These are phyloP conservation scores for Parazoanthus atlanticus DNA, from an alignment of 92 coral and sea anemone genomes.

Conservation along the genomic window DNA sequence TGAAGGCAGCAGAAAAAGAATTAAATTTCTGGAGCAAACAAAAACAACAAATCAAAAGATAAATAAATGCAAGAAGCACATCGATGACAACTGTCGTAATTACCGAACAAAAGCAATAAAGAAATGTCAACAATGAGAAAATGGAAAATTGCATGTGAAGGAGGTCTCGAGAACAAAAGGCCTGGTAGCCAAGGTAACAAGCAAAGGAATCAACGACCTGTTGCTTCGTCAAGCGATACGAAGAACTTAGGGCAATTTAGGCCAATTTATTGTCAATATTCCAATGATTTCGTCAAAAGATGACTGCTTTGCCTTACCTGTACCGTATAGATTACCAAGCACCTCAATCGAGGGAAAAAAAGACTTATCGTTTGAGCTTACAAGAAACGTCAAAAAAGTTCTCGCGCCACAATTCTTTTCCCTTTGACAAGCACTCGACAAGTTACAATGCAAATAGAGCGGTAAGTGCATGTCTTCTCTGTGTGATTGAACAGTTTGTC, in stretches of 20 bases:
- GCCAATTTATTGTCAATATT: neutral
- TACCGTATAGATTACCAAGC: constrained; percentile 38
- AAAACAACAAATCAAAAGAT: neutral
- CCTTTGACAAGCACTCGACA: constrained; percentile 46
- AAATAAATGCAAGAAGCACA: neutral
- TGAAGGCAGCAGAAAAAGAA: neutral
- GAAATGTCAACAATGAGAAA: neutral
- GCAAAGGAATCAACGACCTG: constrained; percentile 14
- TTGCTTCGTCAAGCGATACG: neutral
- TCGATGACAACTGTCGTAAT: neutral
- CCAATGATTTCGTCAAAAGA: constrained; percentile 37
- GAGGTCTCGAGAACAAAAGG: constrained; percentile 3
- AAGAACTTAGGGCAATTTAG: neutral
- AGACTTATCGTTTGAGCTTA: constrained; percentile 35
- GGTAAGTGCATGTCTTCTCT: constrained; percentile 1
- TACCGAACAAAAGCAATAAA: neutral
- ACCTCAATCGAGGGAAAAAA: constrained; percentile 41
- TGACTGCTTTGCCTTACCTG: constrained; percentile 33
- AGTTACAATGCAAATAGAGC: constrained; percentile 31
- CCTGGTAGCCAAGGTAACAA: constrained; percentile 37
- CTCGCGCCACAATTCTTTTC: constrained; percentile 35
- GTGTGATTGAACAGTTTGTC: neutral
- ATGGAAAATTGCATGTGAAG: neutral
- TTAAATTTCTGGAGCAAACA: neutral
- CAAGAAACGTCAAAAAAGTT: constrained; percentile 39